Evolutionary conservation across 2,797 vertebrate species (phyloP).

Genomic region (Steatocranus sp.): DNA sequence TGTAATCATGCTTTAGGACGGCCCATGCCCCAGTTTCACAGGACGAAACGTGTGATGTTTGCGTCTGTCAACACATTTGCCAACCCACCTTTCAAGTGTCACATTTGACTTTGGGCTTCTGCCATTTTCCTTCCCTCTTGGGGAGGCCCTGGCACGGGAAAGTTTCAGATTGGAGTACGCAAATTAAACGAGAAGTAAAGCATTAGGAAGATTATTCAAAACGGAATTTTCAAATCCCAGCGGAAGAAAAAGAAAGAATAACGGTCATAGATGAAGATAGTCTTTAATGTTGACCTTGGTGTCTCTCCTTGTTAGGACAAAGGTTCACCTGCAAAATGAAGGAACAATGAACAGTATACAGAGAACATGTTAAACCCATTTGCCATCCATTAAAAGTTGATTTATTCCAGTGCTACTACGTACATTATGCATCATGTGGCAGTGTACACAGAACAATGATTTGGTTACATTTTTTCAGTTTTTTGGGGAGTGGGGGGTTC

Average conservation of each 20-base stretch:
- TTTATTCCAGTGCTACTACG: constrained; percentile 75
- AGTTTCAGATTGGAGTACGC: background rate
- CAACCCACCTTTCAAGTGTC: constrained; percentile 12
- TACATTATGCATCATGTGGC: constrained; percentile 72
- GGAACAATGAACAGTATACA: constrained; percentile 59
- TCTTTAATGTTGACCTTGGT: constrained; percentile 71
- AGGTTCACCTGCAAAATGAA: constrained; percentile 68
- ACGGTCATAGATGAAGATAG: constrained; percentile 58
- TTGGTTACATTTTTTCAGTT: constrained; percentile 61
- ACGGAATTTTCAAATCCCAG: background rate
- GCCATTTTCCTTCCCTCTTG: background rate
- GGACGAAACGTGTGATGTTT: constrained; percentile 19
- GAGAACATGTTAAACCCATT: constrained; percentile 65
- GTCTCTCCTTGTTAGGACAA: constrained; percentile 65
- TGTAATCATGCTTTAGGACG: constrained; percentile 45
- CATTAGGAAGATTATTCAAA: background rate
- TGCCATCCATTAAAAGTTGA: constrained; percentile 68
- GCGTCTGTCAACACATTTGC: background rate
- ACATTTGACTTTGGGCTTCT: background rate
- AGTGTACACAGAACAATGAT: constrained; percentile 76
- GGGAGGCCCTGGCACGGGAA: background rate
- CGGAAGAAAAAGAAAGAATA: constrained; percentile 2
- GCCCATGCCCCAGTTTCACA: constrained; percentile 10
- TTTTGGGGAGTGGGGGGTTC: background rate
- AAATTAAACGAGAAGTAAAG: background rate